Evolutionary conservation across 2,797 vertebrate genomes (phyloP).

Genomic region (Mus spretus): DNA sequence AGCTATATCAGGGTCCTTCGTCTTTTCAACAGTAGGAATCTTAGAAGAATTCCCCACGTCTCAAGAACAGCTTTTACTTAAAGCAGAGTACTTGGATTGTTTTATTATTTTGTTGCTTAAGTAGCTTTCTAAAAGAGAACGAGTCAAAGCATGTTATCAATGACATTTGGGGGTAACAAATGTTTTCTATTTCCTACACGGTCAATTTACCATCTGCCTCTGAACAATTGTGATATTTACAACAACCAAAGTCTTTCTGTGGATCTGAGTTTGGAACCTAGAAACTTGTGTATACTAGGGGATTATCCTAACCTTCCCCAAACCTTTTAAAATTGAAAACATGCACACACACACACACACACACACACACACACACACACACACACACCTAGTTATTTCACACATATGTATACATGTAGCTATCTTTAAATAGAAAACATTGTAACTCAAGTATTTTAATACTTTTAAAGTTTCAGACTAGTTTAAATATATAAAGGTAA

Average conservation of each 20-base stretch:
- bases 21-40: constrained; percentile 47
- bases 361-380: background rate
- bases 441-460: constrained; percentile 52
- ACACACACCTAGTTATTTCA: background rate
- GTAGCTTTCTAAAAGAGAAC: constrained; percentile 26
- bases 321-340: constrained; percentile 21
- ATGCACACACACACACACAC: background rate
- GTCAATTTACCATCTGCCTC: background rate
- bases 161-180: background rate
- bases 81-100: background rate
- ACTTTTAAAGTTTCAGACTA: constrained; percentile 29
- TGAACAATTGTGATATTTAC: constrained; percentile 12
- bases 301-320: background rate
- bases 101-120: constrained; percentile 21
- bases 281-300: background rate
- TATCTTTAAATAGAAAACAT: constrained; percentile 40
- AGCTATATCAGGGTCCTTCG: background rate
- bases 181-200: background rate
- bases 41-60: constrained; percentile 38
- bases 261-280: background rate
- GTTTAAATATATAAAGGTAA: constrained; percentile 16
- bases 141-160: constrained; percentile 48
- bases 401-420: background rate
- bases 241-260: background rate
- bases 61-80: constrained; percentile 20